Evolutionary conservation across 2,888 invertebrate genomes (phyloP), one percentile per base, ranked within the genome.

Genomic region (Drosophila stalkeri): DNA sequence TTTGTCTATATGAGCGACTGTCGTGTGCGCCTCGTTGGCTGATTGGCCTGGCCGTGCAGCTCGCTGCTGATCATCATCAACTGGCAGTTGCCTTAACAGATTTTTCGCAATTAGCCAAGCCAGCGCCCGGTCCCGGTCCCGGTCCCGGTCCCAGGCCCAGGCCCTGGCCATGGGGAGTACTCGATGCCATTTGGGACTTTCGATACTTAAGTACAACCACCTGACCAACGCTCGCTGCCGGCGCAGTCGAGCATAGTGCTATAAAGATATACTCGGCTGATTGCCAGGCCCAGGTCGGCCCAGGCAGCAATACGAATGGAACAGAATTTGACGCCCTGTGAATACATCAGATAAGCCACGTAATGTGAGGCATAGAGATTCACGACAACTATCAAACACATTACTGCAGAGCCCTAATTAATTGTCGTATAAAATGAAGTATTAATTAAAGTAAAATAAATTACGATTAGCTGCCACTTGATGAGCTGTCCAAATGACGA

Each of bases 81-180:
- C 81, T 75, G 69, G 68, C 69, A 78, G 81, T 64, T 74, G 79
- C 75, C 88, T 86, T 89, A 85, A 88, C 90, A 89, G 85, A 85
- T 85, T 85, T 85, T 89, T 86, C 65, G 90, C 85, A 85, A 85
- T 85, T 85, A 85, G 88, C 89, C 77, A 74, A 55, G 74, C 66
- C 72, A 62, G 75, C 74, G 67, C 57, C 68, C 64, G 74, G 49
- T 59, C 64, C 6, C 23, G 23, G 6, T 27, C 57, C 68, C 64
- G 74, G 49, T 59, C 64, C 6, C 23, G 23, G 6, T 27, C n/a
- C n/a, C n/a, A n/a, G n/a, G n/a, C n/a, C n/a, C n/a, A n/a, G n/a
- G 74, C 46, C 59, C 64, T 64, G 74, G 54, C 61, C 68, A 65
- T 66, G 68, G 83, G 82, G 80, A 86, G 79, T 81, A 74, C 60